phyloP scores from a whole-genome alignment of 2,113 vertebrate species.

The Oreotrochilus melanogaster region DNA sequence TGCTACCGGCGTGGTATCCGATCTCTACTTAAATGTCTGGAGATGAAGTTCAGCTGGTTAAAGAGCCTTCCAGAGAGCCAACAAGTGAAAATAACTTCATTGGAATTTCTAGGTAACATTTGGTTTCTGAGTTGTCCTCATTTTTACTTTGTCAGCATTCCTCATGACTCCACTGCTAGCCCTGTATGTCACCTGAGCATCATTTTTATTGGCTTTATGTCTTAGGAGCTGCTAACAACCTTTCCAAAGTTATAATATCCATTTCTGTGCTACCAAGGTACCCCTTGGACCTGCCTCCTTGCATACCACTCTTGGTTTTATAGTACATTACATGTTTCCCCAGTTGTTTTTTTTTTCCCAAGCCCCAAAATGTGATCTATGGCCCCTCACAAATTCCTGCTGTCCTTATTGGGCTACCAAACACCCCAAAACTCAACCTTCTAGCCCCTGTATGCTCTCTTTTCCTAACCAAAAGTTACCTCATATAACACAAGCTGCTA shows the following conservation, averaged over 20 bases:
- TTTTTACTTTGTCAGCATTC: not conserved
- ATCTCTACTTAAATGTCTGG: not conserved
- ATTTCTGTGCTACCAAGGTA: not conserved
- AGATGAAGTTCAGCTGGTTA: not conserved
- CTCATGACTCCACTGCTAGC: not conserved
- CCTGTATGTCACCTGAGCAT: accelerated
- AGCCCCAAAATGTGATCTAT: accelerated
- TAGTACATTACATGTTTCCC: not conserved
- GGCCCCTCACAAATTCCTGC: not conserved
- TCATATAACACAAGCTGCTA: not conserved
- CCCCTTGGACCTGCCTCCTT: not conserved
- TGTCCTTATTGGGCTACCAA: too few relatives aligned
- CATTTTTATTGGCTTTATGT: not conserved
- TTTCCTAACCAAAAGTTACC: not conserved
- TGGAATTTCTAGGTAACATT: not conserved
- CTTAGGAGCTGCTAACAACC: not conserved
- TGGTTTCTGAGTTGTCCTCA: not conserved
- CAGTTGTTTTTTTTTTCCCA: not conserved
- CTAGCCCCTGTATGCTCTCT: not conserved
- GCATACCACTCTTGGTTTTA: accelerated
- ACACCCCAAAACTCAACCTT: accelerated
- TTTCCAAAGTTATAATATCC: not conserved
- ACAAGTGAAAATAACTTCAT: not conserved
- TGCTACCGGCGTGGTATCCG: not conserved
- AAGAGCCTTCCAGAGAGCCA: not conserved